Base-by-base conservation (phyloP, 1,140 invertebrate genomes). In the Gonioctena quinquepunctata region DNA sequence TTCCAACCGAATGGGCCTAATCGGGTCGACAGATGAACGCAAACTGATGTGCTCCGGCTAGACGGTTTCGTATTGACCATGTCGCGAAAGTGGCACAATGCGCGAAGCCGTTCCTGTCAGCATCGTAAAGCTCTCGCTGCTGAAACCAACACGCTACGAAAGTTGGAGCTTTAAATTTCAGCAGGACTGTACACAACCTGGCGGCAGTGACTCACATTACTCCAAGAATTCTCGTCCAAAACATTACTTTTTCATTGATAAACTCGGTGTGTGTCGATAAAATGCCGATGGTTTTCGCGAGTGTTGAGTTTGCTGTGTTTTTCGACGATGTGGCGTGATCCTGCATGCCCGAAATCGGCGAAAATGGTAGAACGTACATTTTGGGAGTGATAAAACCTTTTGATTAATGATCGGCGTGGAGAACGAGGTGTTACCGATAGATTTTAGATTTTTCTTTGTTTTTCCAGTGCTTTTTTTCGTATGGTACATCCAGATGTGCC, bases 121-220 rank as follows among this genome's bases (percentile, higher is more conserved):
- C 11, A 11, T 42, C 33, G 33, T 42, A 42, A 33, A 63, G 61
- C n/a, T 63, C 23, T 63, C 42, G 13, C 26, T 61, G 11, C 59
- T 61, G 59, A 63, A 63, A 63, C 61, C 23, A 63, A 8, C 61
- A 63, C 61, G 27, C 61, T 16, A 26, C n/a, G 61, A 48, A 63
- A 63, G 61, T 63, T 48, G 22, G 25, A 63, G 61, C 59, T 27
- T 28, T 27, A 49, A 48, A 63, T 63, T 63, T 63, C 28, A 63
- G 42, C 25, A 42, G 49, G 72, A 74, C 60, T 69, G 67, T 63
- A 63, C 62, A 71, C 66, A 71, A 74, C 75, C 78, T 77, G 69
- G 75, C 73, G 77, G 77, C 68, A 67, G 69, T 74, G 65, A 66
- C 60, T 70, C 70, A 75, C 68, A 79, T 73, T 76, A 77, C 68